phyloP scores from a whole-genome alignment of 2,888 invertebrate species.

The Lottia scabra region DNA sequence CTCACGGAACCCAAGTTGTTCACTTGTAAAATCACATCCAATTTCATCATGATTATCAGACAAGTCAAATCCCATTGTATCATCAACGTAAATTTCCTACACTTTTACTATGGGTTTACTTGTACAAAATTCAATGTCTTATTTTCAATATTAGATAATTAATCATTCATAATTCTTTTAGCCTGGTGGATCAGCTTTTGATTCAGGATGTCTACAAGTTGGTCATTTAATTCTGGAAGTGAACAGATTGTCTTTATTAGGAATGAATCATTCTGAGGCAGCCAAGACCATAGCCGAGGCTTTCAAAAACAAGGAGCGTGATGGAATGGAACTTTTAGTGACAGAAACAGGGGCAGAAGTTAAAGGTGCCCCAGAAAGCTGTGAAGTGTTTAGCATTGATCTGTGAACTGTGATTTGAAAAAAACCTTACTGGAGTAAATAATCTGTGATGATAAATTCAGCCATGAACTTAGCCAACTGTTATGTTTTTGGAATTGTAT shows the following conservation, averaged over 20 bases:
- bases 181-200: constrained; percentile 95
- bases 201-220: constrained; percentile 91
- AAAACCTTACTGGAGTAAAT: no score
- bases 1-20: no score
- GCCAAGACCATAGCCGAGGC: constrained; percentile 93
- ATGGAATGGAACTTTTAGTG: constrained; percentile 92
- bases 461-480: no score
- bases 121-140: no score
- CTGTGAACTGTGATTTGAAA: neutral
- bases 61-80: no score
- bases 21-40: no score
- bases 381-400: constrained; percentile 1
- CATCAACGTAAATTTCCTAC: no score
- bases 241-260: constrained; percentile 79
- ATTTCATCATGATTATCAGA: no score
- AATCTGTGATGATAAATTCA: no score
- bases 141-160: no score
- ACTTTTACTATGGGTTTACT: no score
- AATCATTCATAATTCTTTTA: constrained; percentile 69
- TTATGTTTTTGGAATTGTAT: no score
- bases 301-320: constrained; percentile 88
- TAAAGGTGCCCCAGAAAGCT: constrained; percentile 19
- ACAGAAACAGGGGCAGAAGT: constrained; percentile 45
- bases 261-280: constrained; percentile 89
- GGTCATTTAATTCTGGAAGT: constrained; percentile 94